Evolutionary conservation across 2,888 invertebrate species (phyloP).

Genomic region (Sicus ferrugineus): DNA sequence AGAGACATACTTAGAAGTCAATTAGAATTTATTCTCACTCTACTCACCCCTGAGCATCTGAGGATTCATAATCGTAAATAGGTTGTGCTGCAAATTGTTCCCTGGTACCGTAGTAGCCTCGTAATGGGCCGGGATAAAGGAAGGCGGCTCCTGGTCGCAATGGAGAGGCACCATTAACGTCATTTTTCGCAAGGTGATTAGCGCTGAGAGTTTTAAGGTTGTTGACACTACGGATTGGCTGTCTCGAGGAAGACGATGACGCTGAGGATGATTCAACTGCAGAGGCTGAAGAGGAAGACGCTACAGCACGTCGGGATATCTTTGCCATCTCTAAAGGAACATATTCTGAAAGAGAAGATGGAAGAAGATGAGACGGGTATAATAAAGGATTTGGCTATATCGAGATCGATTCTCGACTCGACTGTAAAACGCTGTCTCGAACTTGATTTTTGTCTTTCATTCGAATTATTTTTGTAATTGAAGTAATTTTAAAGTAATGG

Average conservation of each 20-base stretch:
- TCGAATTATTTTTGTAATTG: too few species aligned
- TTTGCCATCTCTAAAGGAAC: slow-evolving; percentile 65
- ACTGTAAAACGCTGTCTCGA: too few species aligned
- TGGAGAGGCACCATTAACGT: slow-evolving; percentile 32
- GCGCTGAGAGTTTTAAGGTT: slow-evolving; percentile 36
- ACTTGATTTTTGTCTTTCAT: too few species aligned
- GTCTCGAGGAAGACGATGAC: slow-evolving; percentile 47
- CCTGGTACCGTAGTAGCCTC: background rate
- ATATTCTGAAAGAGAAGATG: slow-evolving; percentile 44
- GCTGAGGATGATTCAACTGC: slow-evolving; percentile 47
- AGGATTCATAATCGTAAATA: background rate
- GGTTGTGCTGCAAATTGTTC: slow-evolving; percentile 1
- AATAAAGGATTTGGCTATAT: too few species aligned
- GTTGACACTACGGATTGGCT: slow-evolving; percentile 41
- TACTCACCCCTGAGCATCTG: slow-evolving; percentile 1
- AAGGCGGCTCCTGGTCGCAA: slow-evolving; percentile 31
- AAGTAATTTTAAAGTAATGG: too few species aligned
- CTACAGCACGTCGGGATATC: slow-evolving; percentile 64
- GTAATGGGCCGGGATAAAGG: slow-evolving; percentile 45
- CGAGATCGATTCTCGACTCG: too few species aligned
- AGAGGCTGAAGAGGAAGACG: slow-evolving; percentile 50
- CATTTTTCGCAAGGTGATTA: slow-evolving; percentile 26
- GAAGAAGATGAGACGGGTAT: background rate
- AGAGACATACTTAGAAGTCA: background rate
- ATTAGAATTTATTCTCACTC: background rate